Conservation (phyloP, 2,888 invertebrate species). For the Eupithecia exiguata region DNA sequence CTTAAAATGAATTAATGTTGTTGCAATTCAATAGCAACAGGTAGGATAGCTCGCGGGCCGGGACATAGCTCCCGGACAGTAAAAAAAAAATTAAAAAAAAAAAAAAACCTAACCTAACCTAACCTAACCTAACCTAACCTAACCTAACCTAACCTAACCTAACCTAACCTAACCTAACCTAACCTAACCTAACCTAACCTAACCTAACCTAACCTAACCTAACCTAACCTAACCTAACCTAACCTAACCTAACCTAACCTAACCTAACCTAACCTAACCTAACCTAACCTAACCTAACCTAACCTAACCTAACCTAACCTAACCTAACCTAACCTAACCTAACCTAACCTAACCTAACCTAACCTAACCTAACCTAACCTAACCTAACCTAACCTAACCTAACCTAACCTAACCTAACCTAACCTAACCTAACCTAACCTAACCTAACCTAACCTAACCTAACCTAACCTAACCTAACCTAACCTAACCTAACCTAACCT, state of each 20-base stretch:
- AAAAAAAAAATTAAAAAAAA: no score
- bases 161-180: conserved; percentile 29
- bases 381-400: conserved; percentile 32
- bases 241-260: conserved; percentile 30
- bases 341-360: conserved; percentile 28
- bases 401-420: conserved; percentile 28
- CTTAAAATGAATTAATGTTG: no score
- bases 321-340: conserved; percentile 23
- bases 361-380: conserved; percentile 19
- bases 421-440: conserved; percentile 30
- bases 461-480: conserved; percentile 27
- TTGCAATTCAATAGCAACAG: no score
- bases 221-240: conserved; percentile 22
- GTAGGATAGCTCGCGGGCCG: no score
- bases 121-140: conserved; percentile 23
- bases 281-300: conserved; percentile 26
- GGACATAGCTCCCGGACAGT: no score
- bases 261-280: conserved; percentile 31
- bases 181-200: conserved; percentile 21
- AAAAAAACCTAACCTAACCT: no score
- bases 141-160: conserved; percentile 34
- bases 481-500: conserved; percentile 32
- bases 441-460: conserved; percentile 29
- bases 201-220: conserved; percentile 11
- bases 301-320: conserved; percentile 25